Percentiles rank a stretch among this genome's conserved stretches.
phyloP scores from a whole-genome alignment of 2,888 invertebrate genomes.

The Scaptomyza reducta region DNA sequence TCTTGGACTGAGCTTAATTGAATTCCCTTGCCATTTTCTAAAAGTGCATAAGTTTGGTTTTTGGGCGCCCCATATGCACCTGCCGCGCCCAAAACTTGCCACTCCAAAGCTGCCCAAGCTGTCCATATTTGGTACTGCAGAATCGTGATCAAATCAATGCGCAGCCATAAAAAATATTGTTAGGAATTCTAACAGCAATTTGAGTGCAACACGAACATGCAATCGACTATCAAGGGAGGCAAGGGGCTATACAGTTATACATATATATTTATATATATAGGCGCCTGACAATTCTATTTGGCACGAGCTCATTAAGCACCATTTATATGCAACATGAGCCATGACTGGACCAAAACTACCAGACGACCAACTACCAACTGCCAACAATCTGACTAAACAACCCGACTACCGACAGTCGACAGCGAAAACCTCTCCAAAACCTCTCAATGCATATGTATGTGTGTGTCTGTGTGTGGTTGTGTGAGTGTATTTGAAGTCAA shows the following conservation, averaged over 20 bases:
- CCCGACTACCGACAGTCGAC: conserved; percentile 22
- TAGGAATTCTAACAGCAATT: conserved; percentile 75
- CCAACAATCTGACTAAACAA: conserved; percentile 6
- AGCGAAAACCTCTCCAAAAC: conserved; percentile 42
- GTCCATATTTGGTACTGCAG: conserved; percentile 46
- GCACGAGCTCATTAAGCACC: conserved; percentile 83
- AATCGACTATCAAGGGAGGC: not conserved
- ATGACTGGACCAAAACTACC: conserved; percentile 71
- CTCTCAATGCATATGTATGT: conserved; percentile 38
- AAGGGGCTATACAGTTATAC: too few relatives aligned
- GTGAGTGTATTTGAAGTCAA: conserved; percentile 33
- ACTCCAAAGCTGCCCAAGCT: conserved; percentile 19
- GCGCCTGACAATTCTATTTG: conserved; percentile 78
- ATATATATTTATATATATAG: not conserved
- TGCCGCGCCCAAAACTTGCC: conserved; percentile 46
- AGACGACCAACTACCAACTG: conserved; percentile 30
- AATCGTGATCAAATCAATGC: conserved; percentile 76
- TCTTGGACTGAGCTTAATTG: too few relatives aligned
- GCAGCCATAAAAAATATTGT: conserved; percentile 55
- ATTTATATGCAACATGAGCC: conserved; percentile 81
- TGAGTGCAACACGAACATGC: conserved; percentile 70
- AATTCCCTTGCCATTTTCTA: too few relatives aligned
- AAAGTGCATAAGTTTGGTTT: not conserved
- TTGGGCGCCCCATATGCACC: conserved; percentile 15
- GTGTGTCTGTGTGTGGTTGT: not conserved